phyloP scores from a whole-genome alignment of 2,888 invertebrate genomes.

The Spilarctia lutea region DNA sequence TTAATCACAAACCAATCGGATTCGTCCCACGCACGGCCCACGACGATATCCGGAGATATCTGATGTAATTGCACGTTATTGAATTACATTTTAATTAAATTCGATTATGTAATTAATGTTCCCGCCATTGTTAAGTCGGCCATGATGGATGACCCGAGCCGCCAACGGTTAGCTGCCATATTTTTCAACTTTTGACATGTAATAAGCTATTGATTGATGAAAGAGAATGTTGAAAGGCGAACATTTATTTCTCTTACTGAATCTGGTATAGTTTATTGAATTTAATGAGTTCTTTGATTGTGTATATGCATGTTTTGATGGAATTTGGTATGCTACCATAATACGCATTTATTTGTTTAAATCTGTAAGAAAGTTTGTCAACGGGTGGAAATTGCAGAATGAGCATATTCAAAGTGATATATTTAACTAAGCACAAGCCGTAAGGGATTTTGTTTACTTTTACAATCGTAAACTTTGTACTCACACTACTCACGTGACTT shows the following conservation, averaged over 20 bases:
- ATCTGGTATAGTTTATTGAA: slow-evolving; percentile 55
- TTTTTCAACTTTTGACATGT: slow-evolving; percentile 70
- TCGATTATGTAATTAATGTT: slow-evolving; percentile 55
- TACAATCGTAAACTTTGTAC: background rate
- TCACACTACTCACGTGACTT: no score
- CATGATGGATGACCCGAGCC: slow-evolving; percentile 51
- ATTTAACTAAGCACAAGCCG: slow-evolving; percentile 15
- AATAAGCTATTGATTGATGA: slow-evolving; percentile 72
- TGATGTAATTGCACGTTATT: slow-evolving; percentile 69
- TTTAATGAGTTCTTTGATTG: slow-evolving; percentile 46
- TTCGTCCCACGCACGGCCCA: slow-evolving; percentile 66
- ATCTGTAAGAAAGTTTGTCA: no score
- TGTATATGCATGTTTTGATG: slow-evolving; percentile 34
- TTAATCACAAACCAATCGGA: slow-evolving; percentile 64
- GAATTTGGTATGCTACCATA: slow-evolving; percentile 41
- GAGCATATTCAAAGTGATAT: no score
- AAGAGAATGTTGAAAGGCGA: slow-evolving; percentile 68
- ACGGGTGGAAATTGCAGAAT: no score
- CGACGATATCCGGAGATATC: slow-evolving; percentile 50
- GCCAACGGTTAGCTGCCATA: slow-evolving; percentile 68
- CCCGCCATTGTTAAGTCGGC: slow-evolving; percentile 44
- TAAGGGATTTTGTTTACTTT: background rate
- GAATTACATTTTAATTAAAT: slow-evolving; percentile 72
- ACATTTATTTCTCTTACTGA: slow-evolving; percentile 67
- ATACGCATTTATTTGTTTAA: slow-evolving; percentile 30